Evolutionary conservation across 2,113 vertebrate genomes (phyloP).

Genomic region (Herpetotheres cachinnans): DNA sequence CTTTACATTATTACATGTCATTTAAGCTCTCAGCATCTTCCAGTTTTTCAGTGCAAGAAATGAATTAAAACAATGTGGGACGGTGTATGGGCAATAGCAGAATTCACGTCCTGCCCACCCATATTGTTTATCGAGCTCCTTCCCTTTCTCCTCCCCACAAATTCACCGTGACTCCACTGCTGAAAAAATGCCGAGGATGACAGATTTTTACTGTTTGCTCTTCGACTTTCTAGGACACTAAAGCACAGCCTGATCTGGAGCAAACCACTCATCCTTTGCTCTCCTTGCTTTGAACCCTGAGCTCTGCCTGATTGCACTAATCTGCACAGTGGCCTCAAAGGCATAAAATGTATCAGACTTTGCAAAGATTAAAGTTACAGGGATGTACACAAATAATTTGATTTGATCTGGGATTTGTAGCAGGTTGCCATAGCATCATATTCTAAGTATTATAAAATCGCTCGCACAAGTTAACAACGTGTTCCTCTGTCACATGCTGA

Average conservation of each 20-base stretch:
- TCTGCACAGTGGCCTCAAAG: conserved; percentile 16
- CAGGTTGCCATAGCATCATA: conserved; percentile 63
- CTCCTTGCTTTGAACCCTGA: conserved; percentile 18
- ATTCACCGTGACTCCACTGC: neutral
- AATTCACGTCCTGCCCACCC: neutral
- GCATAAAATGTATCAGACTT: conserved; percentile 1
- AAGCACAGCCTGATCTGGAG: neutral
- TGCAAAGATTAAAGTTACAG: conserved; percentile 42
- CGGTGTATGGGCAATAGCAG: fast-evolving
- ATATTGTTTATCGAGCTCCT: neutral
- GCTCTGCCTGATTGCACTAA: conserved; percentile 12
- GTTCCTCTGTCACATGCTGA: conserved; percentile 39
- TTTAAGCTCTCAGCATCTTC: neutral
- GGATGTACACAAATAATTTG: conserved; percentile 43
- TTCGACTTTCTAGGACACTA: conserved; percentile 28
- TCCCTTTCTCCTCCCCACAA: neutral
- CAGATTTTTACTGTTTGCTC: neutral
- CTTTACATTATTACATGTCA: neutral
- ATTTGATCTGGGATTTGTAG: conserved; percentile 56
- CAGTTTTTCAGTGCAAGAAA: neutral
- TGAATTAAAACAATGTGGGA: neutral
- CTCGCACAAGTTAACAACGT: conserved; percentile 36
- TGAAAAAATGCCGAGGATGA: neutral
- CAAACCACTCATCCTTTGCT: neutral
- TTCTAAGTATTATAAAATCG: conserved; percentile 39